phyloP scores from a whole-genome alignment of 2,888 invertebrate genomes.

The Drosophila affinis region DNA sequence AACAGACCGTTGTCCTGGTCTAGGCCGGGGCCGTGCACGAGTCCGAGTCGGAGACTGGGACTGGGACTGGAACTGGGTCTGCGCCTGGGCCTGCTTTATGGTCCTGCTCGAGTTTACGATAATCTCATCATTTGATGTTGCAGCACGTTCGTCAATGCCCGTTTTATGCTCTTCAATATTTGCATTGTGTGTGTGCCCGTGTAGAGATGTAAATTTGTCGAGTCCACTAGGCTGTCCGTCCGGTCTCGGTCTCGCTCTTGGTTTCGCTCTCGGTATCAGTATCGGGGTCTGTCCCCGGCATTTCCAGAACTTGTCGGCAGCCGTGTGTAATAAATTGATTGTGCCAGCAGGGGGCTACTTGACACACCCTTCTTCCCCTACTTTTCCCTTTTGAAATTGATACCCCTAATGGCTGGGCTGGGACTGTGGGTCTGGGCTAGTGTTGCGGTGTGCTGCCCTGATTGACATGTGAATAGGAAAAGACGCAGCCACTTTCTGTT shows the following conservation, averaged over 20 bases:
- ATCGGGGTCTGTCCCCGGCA: constrained; percentile 38
- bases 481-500: constrained; percentile 69
- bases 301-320: constrained; percentile 70
- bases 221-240: constrained; percentile 3
- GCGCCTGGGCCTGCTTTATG: constrained; percentile 39
- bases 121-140: constrained; percentile 68
- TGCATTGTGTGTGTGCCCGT: constrained; percentile 50
- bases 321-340: constrained; percentile 74
- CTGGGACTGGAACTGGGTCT: too few species aligned
- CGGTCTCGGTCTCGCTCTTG: neutral
- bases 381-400: constrained; percentile 56
- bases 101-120: constrained; percentile 71
- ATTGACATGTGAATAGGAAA: constrained; percentile 78
- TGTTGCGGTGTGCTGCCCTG: constrained; percentile 47
- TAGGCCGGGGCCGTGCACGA: neutral
- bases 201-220: constrained; percentile 51
- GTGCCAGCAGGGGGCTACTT: constrained; percentile 58
- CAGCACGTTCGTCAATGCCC: constrained; percentile 71
- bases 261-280: too few species aligned
- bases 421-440: constrained; percentile 9
- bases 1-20: constrained; percentile 38
- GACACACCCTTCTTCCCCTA: constrained; percentile 31
- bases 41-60: too few species aligned
- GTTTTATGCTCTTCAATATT: constrained; percentile 73
- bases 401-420: constrained; percentile 48